phyloP scores from a whole-genome alignment of 2,888 invertebrate species.

The Caenorhabditis sulstoni region DNA sequence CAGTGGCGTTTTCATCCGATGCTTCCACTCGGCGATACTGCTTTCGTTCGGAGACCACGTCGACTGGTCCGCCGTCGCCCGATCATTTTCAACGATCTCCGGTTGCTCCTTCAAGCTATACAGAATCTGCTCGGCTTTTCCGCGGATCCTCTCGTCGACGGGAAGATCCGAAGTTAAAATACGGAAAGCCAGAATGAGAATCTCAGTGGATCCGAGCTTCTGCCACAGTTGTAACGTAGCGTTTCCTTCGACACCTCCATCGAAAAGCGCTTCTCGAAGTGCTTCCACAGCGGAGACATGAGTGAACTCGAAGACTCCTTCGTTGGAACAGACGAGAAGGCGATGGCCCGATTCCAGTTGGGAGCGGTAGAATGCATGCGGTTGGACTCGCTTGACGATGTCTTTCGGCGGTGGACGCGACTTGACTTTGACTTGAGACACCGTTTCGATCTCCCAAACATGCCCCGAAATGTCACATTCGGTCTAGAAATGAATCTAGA shows the following conservation, averaged over 20 bases:
- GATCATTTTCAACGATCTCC: slow-evolving; percentile 52
- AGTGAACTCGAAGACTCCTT: slow-evolving; percentile 88
- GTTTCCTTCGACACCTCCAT: slow-evolving; percentile 86
- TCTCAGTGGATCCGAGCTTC: slow-evolving; percentile 83
- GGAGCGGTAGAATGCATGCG: slow-evolving; percentile 53
- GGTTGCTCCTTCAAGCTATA: slow-evolving; percentile 61
- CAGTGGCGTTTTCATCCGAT: slow-evolving; percentile 64
- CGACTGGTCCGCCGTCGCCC: slow-evolving; percentile 23
- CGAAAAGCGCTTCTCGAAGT: slow-evolving; percentile 89
- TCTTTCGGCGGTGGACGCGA: slow-evolving; percentile 24
- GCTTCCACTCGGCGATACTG: slow-evolving; percentile 69
- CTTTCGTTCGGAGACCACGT: slow-evolving; percentile 68
- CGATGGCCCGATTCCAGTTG: slow-evolving; percentile 45
- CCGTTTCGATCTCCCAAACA: slow-evolving; percentile 87
- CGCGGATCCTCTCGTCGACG: slow-evolving; percentile 60
- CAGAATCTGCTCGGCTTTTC: slow-evolving; percentile 62
- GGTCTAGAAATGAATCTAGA: slow-evolving; percentile 83
- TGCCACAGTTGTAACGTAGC: slow-evolving; percentile 85
- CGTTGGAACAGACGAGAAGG: slow-evolving; percentile 66
- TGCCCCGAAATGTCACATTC: slow-evolving; percentile 89
- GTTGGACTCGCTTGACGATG: slow-evolving; percentile 51
- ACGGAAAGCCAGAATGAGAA: slow-evolving; percentile 58
- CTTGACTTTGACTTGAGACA: slow-evolving; percentile 25
- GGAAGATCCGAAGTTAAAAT: slow-evolving; percentile 57
- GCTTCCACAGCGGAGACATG: slow-evolving; percentile 92